Percentiles rank a stretch among this genome's conserved stretches.
Conservation (phyloP, 1,140 invertebrate species). For the Panulirus ornatus region DNA sequence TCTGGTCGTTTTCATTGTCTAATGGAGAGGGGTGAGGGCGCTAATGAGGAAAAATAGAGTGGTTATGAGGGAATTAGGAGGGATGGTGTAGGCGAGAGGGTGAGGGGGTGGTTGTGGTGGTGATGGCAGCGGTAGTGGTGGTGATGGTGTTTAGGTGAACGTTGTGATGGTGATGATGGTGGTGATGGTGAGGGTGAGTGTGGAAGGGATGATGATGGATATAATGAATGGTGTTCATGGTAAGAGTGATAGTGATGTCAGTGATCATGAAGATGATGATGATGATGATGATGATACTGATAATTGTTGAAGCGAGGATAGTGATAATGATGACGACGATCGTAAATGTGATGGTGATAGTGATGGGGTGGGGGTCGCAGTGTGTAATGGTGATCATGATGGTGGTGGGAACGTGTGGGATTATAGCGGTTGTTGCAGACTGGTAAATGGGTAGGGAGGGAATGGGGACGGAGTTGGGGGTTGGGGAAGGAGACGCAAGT, state of each 20-base stretch:
- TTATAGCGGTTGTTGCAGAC: neutral
- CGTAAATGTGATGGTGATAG: neutral
- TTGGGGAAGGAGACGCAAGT: too few species aligned
- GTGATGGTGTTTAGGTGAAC: conserved; percentile 9
- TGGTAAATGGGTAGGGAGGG: neutral
- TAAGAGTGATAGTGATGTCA: neutral
- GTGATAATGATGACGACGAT: neutral
- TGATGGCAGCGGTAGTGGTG: neutral
- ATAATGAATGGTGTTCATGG: neutral
- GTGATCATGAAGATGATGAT: neutral
- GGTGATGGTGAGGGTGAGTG: conserved; percentile 17
- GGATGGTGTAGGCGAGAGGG: neutral
- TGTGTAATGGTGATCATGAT: neutral
- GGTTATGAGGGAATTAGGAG: conserved; percentile 26
- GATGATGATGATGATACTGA: neutral
- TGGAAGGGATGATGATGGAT: neutral
- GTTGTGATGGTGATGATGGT: conserved; percentile 17
- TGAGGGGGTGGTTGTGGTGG: conserved; percentile 1
- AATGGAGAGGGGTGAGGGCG: conserved; percentile 16
- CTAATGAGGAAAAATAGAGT: conserved; percentile 42
- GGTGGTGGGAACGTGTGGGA: neutral
- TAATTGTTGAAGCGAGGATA: neutral
- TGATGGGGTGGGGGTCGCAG: neutral
- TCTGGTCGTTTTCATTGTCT: conserved; percentile 3
- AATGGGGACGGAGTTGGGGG: neutral